Percentiles rank a stretch among this genome's conserved stretches.
Evolutionary conservation across 2,113 vertebrate genomes (phyloP).

Genomic region (Pitta sordida): DNA sequence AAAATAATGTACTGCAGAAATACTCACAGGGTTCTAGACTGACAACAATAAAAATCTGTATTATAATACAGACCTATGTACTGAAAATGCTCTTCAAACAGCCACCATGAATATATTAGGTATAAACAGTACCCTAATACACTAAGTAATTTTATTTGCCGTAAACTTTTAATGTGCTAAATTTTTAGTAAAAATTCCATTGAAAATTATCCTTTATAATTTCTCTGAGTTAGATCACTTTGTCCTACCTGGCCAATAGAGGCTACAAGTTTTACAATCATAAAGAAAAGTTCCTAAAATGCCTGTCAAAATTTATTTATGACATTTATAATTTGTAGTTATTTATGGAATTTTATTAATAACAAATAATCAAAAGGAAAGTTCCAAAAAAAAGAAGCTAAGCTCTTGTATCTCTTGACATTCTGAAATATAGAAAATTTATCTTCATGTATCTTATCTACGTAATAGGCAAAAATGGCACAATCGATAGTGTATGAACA

Average conservation of each 20-base stretch:
- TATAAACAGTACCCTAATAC: background rate
- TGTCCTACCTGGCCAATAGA: background rate
- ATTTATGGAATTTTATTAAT: constrained; percentile 10
- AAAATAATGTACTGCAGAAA: constrained; percentile 55
- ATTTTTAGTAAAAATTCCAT: background rate
- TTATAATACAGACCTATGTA: background rate
- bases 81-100: constrained; percentile 3
- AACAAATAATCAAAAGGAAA: background rate
- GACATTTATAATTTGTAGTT: background rate
- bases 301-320: background rate
- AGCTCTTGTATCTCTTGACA: background rate
- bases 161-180: background rate
- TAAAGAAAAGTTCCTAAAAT: background rate
- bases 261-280: background rate
- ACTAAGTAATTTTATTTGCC: background rate
- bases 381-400: background rate
- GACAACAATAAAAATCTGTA: constrained; percentile 15
- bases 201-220: background rate
- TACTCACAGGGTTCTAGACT: background rate
- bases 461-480: background rate
- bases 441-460: background rate
- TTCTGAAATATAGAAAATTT: background rate
- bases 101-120: background rate
- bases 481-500: background rate
- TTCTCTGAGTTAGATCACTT: background rate